A percentile compares a stretch with the other conserved stretches of the same genome.
phyloP scores from a whole-genome alignment of 2,113 vertebrate species.

The Corythornis vintsioides region DNA sequence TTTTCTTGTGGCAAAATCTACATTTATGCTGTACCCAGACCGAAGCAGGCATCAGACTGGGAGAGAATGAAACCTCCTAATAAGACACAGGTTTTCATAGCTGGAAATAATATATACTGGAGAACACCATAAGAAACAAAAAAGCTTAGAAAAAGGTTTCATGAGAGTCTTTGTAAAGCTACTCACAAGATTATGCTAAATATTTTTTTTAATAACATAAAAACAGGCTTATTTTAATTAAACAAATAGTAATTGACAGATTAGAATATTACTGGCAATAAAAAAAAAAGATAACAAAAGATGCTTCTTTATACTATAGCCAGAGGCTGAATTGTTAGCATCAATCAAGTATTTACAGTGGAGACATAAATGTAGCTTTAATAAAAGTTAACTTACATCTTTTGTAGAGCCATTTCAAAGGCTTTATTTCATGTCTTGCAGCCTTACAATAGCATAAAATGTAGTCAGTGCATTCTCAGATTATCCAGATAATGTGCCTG shows the following conservation, averaged over 20 bases:
- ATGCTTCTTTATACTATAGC: not conserved
- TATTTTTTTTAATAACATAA: not conserved
- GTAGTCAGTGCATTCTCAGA: not conserved
- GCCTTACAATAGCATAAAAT: not conserved
- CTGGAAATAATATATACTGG: not conserved
- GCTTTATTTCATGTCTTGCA: not conserved
- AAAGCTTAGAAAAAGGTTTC: not conserved
- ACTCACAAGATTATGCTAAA: not conserved
- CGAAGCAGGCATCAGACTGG: not conserved
- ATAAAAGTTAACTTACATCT: conserved; percentile 34
- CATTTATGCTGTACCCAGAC: not conserved
- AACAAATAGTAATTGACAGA: not conserved
- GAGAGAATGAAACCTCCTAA: not conserved
- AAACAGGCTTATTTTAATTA: not conserved
- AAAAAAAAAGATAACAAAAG: not conserved
- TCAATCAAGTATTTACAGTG: not conserved
- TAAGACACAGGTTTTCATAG: not conserved
- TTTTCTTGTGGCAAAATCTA: not conserved
- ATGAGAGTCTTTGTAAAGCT: not conserved
- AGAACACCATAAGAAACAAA: not conserved
- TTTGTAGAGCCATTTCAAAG: conserved; percentile 32
- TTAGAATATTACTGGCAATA: not conserved
- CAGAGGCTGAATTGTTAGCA: not conserved
- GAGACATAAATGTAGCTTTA: not conserved
- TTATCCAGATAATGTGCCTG: not conserved